phyloP scores from a whole-genome alignment of 1,140 invertebrate species.

The Littorina saxatilis region DNA sequence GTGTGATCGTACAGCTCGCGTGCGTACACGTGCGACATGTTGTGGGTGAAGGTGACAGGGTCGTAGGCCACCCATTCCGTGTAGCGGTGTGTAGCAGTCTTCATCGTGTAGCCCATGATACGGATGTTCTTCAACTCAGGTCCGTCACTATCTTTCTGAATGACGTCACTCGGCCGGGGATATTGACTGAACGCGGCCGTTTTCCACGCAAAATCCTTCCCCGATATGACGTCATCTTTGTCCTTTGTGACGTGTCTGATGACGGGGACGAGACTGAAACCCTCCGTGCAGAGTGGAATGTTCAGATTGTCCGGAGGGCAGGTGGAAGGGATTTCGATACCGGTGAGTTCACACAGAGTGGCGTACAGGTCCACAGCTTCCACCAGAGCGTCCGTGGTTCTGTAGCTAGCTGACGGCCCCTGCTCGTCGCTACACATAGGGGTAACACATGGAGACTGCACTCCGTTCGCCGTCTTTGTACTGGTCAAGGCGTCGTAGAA shows the following conservation, averaged over 20 bases:
- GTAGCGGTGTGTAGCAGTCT: slow-evolving; percentile 83
- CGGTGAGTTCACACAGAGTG: slow-evolving; percentile 85
- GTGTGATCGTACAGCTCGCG: slow-evolving; percentile 79
- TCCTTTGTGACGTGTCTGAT: slow-evolving; percentile 4
- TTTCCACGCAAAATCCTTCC: slow-evolving; percentile 18
- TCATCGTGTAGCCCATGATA: slow-evolving; percentile 86
- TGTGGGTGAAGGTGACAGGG: slow-evolving; percentile 61
- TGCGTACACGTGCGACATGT: slow-evolving; percentile 83
- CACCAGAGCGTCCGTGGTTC: slow-evolving; percentile 74
- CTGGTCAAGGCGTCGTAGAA: not conserved
- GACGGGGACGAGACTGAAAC: slow-evolving; percentile 80
- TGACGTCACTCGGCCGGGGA: slow-evolving; percentile 76
- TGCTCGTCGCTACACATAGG: not conserved
- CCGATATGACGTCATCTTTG: too few relatives aligned
- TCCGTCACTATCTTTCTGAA: slow-evolving; percentile 83
- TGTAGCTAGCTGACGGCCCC: not conserved
- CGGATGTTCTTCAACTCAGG: slow-evolving; percentile 49
- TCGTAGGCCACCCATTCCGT: slow-evolving; percentile 84
- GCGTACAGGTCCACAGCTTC: slow-evolving; percentile 91
- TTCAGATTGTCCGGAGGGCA: slow-evolving; percentile 75
- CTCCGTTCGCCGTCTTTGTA: too few relatives aligned
- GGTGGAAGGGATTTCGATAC: slow-evolving; percentile 77
- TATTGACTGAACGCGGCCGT: slow-evolving; percentile 43
- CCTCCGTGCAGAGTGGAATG: slow-evolving; percentile 82
- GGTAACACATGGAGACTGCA: not conserved